Evolutionary conservation across 2,888 invertebrate species (phyloP).

Genomic region (Ptychoptera albimana): DNA sequence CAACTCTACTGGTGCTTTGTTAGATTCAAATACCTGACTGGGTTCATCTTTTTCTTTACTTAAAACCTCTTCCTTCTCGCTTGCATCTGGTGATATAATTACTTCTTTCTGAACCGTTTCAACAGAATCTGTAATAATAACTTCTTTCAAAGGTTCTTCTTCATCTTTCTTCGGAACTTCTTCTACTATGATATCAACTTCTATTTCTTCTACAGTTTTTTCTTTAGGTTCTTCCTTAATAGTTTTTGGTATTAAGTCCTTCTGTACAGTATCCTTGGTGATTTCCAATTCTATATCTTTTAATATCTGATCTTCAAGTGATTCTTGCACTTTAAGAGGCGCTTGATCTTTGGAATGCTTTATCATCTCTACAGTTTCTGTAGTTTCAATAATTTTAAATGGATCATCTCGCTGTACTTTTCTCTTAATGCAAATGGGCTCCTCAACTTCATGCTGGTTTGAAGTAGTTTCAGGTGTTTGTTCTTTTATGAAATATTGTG

Average conservation of each 20-base stretch:
- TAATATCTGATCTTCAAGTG: slow-evolving; percentile 17
- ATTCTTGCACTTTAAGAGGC: slow-evolving; percentile 12
- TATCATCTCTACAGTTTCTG: slow-evolving; percentile 21
- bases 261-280: slow-evolving; percentile 13
- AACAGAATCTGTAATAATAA: neutral
- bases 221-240: slow-evolving; percentile 1
- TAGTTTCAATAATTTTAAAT: neutral
- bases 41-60: slow-evolving; percentile 14
- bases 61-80: slow-evolving; percentile 7
- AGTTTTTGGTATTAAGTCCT: neutral
- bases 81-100: neutral
- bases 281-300: slow-evolving; percentile 21
- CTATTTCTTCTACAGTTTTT: neutral
- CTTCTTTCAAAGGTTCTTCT: neutral
- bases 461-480: neutral
- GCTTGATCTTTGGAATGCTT: slow-evolving; percentile 18
- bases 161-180: slow-evolving; percentile 3
- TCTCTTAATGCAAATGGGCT: neutral
- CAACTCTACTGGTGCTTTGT: slow-evolving; percentile 29
- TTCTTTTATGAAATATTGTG: slow-evolving; percentile 1
- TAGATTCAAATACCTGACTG: slow-evolving; percentile 30
- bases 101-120: too few species aligned
- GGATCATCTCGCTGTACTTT: neutral
- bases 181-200: slow-evolving; percentile 1
- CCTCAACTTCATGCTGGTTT: slow-evolving; percentile 1